Conservation (phyloP, 2,797 vertebrate species). For the Hippopotamyrus pictus region DNA sequence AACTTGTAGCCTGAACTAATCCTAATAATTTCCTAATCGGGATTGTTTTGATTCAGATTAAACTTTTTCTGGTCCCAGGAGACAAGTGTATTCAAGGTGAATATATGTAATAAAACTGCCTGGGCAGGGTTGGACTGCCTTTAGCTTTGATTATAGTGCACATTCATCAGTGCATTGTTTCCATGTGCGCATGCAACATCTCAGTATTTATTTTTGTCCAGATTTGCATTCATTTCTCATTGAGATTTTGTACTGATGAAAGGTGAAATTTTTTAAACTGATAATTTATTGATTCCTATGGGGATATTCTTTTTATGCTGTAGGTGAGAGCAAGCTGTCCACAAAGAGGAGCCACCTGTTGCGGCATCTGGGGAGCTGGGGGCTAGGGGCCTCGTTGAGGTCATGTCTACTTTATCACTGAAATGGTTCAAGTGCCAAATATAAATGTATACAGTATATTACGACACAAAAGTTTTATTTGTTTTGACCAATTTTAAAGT, state of each 20-base stretch:
- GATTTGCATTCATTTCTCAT: too few relatives aligned
- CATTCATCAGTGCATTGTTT: too few relatives aligned
- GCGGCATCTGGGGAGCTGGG: too few relatives aligned
- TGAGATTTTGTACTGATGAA: too few relatives aligned
- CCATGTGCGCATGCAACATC: too few relatives aligned
- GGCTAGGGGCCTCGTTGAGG: not conserved
- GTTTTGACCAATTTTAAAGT: not conserved
- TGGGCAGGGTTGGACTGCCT: too few relatives aligned
- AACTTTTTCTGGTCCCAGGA: not conserved
- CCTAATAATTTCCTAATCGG: not conserved
- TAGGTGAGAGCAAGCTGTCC: too few relatives aligned
- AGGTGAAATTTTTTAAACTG: not conserved
- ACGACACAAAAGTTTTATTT: too few relatives aligned
- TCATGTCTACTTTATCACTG: not conserved
- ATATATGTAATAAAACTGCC: not conserved
- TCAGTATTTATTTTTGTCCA: too few relatives aligned
- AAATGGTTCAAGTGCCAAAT: not conserved
- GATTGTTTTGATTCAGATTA: not conserved
- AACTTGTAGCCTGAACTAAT: too few relatives aligned
- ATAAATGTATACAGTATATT: not conserved
- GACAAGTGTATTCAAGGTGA: not conserved
- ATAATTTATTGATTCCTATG: not conserved
- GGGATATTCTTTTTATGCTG: not conserved
- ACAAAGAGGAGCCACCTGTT: too few relatives aligned
- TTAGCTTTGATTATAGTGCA: too few relatives aligned